A percentile compares a stretch with the other conserved stretches of the same genome.
These are phyloP conservation scores for Myiagra hebetior DNA, from an alignment of 2,113 vertebrate species.

Conservation along the genomic window DNA sequence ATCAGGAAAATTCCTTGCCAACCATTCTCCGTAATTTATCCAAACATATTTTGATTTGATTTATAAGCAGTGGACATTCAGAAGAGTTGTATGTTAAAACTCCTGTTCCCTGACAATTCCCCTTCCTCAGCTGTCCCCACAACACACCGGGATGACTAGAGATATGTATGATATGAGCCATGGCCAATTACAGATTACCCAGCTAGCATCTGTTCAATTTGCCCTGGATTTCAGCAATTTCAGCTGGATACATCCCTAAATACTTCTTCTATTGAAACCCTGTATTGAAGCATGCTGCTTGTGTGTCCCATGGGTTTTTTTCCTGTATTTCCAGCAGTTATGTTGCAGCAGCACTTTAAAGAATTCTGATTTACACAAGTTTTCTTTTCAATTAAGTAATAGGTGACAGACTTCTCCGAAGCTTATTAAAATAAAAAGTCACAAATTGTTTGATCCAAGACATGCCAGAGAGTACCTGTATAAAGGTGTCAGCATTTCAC, in stretches of 20 bases:
- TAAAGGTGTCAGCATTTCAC: not conserved
- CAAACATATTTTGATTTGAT: not conserved
- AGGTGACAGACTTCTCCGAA: not conserved
- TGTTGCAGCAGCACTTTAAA: not conserved
- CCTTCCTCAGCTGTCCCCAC: fast-evolving
- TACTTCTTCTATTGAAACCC: not conserved
- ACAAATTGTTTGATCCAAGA: not conserved
- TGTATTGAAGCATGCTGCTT: not conserved
- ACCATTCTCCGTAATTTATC: not conserved
- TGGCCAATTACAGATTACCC: not conserved
- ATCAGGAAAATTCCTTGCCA: not conserved
- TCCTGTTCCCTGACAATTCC: not conserved
- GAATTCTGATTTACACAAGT: not conserved
- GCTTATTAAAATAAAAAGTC: not conserved
- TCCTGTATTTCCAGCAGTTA: not conserved
- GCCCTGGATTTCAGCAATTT: not conserved
- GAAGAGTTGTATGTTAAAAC: not conserved
- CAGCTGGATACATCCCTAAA: not conserved
- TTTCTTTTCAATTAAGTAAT: not conserved
- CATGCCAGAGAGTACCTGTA: not conserved
- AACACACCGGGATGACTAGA: not conserved
- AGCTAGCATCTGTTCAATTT: not conserved
- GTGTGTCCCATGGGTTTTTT: not conserved
- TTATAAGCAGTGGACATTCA: not conserved
- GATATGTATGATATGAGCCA: not conserved